Conservation (phyloP, 1,140 invertebrate genomes). For the Hylaeus anthracinus region DNA sequence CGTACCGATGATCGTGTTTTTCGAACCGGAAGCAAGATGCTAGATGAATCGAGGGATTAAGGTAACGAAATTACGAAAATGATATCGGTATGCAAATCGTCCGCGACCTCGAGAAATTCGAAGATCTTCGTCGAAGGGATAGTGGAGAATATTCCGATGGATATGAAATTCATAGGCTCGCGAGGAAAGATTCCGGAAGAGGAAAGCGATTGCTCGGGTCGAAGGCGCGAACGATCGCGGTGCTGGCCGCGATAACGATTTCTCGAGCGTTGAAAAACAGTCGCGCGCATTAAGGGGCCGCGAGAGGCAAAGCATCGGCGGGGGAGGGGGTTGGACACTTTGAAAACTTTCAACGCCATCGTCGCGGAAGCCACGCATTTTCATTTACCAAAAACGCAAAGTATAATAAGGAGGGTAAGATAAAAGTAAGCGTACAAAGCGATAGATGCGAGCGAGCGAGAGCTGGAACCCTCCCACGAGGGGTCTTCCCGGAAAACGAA, state of each 20-base stretch:
- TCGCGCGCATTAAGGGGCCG: not conserved
- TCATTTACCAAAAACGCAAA: slow-evolving; percentile 61
- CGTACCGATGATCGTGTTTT: not conserved
- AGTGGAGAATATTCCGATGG: too few relatives aligned
- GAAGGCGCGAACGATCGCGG: not conserved
- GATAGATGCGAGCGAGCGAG: slow-evolving; percentile 15
- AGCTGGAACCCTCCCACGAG: slow-evolving; percentile 9
- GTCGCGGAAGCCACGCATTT: slow-evolving; percentile 34
- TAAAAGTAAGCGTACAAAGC: slow-evolving; percentile 37
- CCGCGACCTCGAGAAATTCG: too few relatives aligned
- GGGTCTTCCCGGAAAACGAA: slow-evolving; percentile 31
- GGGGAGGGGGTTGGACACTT: slow-evolving; percentile 3
- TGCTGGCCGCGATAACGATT: not conserved
- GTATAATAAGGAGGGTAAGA: slow-evolving; percentile 43
- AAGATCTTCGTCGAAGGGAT: too few relatives aligned
- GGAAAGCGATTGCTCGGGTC: too few relatives aligned
- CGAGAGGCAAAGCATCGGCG: not conserved
- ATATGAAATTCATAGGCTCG: too few relatives aligned
- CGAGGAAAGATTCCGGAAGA: too few relatives aligned
- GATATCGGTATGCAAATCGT: too few relatives aligned
- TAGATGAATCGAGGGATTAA: too few relatives aligned
- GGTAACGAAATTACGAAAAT: too few relatives aligned
- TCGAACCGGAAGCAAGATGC: too few relatives aligned
- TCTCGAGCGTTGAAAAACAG: not conserved
- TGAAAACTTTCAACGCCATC: slow-evolving; percentile 31